These are phyloP conservation scores for Matsumurasca onukii DNA, from an alignment of 1,140 invertebrate species.

Conservation along the genomic window DNA sequence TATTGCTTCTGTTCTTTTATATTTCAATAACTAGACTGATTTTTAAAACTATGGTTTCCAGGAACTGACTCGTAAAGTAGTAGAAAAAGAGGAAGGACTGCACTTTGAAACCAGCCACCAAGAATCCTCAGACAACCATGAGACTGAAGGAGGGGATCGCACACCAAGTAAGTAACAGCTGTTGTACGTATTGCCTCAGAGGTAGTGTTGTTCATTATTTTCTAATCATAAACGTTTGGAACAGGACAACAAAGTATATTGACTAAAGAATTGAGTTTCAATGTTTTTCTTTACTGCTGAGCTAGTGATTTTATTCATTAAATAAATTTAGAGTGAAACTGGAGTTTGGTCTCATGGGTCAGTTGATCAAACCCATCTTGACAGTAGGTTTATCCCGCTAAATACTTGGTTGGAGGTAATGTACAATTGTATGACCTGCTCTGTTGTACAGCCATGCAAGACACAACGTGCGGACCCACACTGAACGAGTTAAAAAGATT, in stretches of 20 bases:
- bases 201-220: too few species aligned
- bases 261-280: not conserved
- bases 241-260: not conserved
- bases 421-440: too few species aligned
- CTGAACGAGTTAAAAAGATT: not conserved
- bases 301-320: not conserved
- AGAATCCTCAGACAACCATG: conserved; percentile 48
- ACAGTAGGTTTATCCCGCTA: too few species aligned
- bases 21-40: too few species aligned
- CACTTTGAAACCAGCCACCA: conserved; percentile 38
- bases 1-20: too few species aligned
- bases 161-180: conserved; percentile 29
- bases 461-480: not conserved
- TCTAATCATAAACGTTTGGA: not conserved
- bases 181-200: too few species aligned
- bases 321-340: not conserved
- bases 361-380: too few species aligned
- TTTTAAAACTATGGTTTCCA: conserved; percentile 46
- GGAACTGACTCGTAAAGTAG: conserved; percentile 64
- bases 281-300: not conserved
- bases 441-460: not conserved
- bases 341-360: not conserved
- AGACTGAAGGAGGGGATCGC: conserved; percentile 50
- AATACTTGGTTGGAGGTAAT: too few species aligned
- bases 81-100: conserved; percentile 59